Conservation (phyloP, 2,797 vertebrate species). For the Falco peregrinus region DNA sequence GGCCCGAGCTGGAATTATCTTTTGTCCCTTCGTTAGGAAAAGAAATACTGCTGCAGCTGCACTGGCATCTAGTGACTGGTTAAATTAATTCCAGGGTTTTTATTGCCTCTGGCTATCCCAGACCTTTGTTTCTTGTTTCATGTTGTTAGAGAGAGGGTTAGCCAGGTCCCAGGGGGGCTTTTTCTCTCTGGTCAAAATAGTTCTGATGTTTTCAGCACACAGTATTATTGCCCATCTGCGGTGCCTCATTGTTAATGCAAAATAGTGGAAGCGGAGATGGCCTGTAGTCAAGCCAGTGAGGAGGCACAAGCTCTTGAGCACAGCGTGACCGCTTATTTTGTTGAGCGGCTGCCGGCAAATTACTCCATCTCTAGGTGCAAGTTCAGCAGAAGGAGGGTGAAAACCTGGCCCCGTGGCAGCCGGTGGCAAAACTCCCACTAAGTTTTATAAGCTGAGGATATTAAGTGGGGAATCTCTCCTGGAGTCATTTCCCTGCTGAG, state of each 20-base stretch:
- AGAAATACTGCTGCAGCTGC: conserved; percentile 55
- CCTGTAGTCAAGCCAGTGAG: conserved; percentile 28
- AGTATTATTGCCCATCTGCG: neutral
- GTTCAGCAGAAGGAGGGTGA: conserved; percentile 32
- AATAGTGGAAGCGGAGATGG: conserved; percentile 2
- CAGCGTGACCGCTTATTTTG: neutral
- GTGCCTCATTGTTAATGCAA: conserved; percentile 12
- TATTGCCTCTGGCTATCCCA: conserved; percentile 51
- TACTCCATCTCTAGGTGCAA: neutral
- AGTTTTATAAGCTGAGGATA: conserved; percentile 30
- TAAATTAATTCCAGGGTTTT: conserved; percentile 68
- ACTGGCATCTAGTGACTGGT: conserved; percentile 64
- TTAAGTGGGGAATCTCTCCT: conserved; percentile 26
- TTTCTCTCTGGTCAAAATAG: conserved; percentile 49
- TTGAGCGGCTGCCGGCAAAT: neutral
- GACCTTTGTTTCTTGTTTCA: conserved; percentile 25
- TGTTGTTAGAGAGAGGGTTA: conserved; percentile 45
- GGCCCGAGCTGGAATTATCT: neutral
- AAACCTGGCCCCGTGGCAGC: neutral
- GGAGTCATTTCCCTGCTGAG: conserved; percentile 17
- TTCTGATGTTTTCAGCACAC: neutral
- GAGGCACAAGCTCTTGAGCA: conserved; percentile 44
- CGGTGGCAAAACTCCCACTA: neutral
- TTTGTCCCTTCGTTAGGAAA: conserved; percentile 40
- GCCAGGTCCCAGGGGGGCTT: conserved; percentile 25